Percentiles rank a stretch among this genome's conserved stretches.
Evolutionary conservation across 2,797 vertebrate genomes (phyloP).

Genomic region (Gallinago stenura): DNA sequence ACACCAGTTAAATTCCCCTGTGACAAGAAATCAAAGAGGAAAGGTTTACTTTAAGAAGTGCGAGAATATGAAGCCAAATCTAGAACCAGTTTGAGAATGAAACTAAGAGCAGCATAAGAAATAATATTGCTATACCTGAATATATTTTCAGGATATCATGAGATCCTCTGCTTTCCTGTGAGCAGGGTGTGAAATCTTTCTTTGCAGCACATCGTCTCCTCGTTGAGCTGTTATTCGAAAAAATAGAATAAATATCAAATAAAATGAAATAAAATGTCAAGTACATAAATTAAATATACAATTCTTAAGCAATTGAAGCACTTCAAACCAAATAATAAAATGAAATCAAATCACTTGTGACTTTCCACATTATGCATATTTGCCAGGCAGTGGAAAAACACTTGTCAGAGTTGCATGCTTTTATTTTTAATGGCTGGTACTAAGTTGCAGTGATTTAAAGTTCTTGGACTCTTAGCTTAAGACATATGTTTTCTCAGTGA

Average conservation of each 20-base stretch:
- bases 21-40: neutral
- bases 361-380: neutral
- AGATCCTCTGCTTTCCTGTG: neutral
- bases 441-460: neutral
- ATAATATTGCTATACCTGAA: neutral
- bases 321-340: neutral
- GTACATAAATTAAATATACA: neutral
- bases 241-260: neutral
- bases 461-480: neutral
- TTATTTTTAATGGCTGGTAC: neutral
- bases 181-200: neutral
- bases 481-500: neutral
- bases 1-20: neutral
- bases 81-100: neutral
- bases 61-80: neutral
- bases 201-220: neutral
- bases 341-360: neutral
- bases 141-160: neutral
- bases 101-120: neutral
- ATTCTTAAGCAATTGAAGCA: neutral
- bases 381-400: neutral
- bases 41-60: neutral
- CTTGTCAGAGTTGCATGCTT: neutral
- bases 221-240: neutral
- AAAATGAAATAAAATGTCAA: neutral